Conservation (phyloP, 2,888 invertebrate species). For the Stomorhina lunata region DNA sequence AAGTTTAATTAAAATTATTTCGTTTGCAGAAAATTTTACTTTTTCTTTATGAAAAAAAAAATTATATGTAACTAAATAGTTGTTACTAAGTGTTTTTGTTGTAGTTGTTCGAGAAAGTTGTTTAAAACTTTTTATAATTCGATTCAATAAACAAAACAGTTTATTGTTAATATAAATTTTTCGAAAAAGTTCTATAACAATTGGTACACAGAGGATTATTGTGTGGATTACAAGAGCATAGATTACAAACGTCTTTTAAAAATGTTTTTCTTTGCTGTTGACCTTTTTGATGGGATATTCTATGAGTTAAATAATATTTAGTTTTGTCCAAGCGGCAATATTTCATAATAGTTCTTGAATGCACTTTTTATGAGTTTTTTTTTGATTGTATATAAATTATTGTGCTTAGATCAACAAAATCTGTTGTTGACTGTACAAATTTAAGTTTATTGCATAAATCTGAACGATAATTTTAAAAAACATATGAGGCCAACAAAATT, state of each 20-base stretch:
- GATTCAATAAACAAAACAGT: conserved; percentile 34
- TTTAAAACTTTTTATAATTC: conserved; percentile 32
- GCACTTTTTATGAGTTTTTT: too few relatives aligned
- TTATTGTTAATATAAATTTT: conserved; percentile 5
- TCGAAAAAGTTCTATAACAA: neutral
- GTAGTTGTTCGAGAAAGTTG: conserved; percentile 19
- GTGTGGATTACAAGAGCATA: neutral
- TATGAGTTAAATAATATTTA: too few relatives aligned
- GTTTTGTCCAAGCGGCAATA: too few relatives aligned
- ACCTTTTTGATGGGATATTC: too few relatives aligned
- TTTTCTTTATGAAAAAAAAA: conserved; percentile 27
- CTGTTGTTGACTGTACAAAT: too few relatives aligned
- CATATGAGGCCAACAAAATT: too few relatives aligned
- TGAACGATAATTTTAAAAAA: too few relatives aligned
- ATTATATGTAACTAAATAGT: neutral
- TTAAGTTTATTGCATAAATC: too few relatives aligned
- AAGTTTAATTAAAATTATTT: conserved; percentile 64
- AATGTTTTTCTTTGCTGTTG: too few relatives aligned
- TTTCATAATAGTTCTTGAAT: too few relatives aligned
- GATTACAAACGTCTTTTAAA: neutral
- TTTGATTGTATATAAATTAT: too few relatives aligned
- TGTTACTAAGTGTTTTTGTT: conserved; percentile 7
- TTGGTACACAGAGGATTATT: neutral
- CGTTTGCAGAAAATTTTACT: conserved; percentile 45
- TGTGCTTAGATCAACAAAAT: too few relatives aligned